These are phyloP conservation scores for Ochotona princeps DNA, from an alignment of 2,113 vertebrate species.

Conservation along the genomic window DNA sequence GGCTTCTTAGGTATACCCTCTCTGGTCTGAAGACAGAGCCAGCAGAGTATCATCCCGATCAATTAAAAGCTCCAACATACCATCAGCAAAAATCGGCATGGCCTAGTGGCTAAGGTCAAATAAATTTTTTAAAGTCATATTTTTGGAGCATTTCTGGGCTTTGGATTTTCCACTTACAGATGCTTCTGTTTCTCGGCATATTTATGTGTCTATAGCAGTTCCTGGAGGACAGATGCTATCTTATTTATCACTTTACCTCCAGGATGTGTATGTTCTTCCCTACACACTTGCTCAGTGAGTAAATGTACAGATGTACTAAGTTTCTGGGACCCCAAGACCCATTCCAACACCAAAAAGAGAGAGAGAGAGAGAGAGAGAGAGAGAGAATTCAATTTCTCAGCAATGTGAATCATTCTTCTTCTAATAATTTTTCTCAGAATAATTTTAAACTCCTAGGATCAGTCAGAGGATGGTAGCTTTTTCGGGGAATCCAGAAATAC, in stretches of 20 bases:
- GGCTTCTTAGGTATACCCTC: too few relatives aligned
- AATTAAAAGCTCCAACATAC: too few relatives aligned
- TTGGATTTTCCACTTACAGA: too few relatives aligned
- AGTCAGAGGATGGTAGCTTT: not conserved
- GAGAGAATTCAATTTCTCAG: not conserved
- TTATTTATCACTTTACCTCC: not conserved
- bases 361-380: too few relatives aligned
- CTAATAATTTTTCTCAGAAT: not conserved
- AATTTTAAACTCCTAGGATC: not conserved
- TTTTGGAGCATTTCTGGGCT: too few relatives aligned
- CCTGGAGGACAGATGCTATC: not conserved
- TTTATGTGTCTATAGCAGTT: not conserved
- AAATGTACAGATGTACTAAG: not conserved
- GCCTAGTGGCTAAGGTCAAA: too few relatives aligned
- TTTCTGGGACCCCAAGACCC: not conserved
- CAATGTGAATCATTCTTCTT: not conserved
- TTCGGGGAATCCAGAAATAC: not conserved
- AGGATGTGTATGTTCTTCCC: not conserved
- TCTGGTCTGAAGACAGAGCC: too few relatives aligned
- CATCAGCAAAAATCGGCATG: too few relatives aligned
- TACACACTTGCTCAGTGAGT: not conserved
- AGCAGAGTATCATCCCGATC: too few relatives aligned
- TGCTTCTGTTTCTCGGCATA: too few relatives aligned
- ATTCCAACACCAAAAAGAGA: not conserved
- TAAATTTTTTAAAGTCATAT: too few relatives aligned